Percentiles rank a stretch among this genome's conserved stretches.
Evolutionary conservation across 2,797 vertebrate genomes (phyloP).

Genomic region (Eidolon dupreanum): DNA sequence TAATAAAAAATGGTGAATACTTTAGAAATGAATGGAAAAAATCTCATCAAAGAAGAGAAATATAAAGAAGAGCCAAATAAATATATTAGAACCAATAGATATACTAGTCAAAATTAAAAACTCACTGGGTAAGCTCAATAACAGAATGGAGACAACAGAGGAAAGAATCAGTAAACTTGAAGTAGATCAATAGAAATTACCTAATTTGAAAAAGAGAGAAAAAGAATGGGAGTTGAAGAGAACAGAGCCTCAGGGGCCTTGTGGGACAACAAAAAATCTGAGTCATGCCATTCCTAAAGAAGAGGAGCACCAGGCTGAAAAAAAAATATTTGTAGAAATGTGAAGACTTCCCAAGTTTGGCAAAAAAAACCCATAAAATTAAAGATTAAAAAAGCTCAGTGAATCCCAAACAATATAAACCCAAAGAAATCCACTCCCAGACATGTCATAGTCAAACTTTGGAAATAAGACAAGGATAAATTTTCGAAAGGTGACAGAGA

Average conservation of each 20-base stretch:
- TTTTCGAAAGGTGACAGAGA: not conserved
- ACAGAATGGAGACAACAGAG: not conserved
- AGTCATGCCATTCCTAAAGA: not conserved
- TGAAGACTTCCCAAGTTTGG: conserved; percentile 1
- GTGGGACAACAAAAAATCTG: not conserved
- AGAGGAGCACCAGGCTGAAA: not conserved
- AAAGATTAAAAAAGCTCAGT: not conserved
- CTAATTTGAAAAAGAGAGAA: not conserved
- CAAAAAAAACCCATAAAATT: not conserved
- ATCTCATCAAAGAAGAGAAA: conserved; percentile 29
- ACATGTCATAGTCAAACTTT: not conserved
- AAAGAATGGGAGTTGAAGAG: not conserved
- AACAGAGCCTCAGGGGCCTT: not conserved
- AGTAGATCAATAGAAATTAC: conserved; percentile 28
- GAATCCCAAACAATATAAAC: not conserved
- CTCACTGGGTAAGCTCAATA: not conserved
- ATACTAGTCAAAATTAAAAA: not conserved
- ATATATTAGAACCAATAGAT: not conserved
- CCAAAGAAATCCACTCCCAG: not conserved
- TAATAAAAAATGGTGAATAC: not conserved
- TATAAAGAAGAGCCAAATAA: not conserved
- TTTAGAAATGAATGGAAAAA: conserved; percentile 28
- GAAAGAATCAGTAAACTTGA: not conserved
- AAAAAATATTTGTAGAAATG: not conserved
- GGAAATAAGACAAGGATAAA: not conserved